Base-by-base conservation (phyloP, 1,140 invertebrate genomes). In the Ridgeia piscesae region DNA sequence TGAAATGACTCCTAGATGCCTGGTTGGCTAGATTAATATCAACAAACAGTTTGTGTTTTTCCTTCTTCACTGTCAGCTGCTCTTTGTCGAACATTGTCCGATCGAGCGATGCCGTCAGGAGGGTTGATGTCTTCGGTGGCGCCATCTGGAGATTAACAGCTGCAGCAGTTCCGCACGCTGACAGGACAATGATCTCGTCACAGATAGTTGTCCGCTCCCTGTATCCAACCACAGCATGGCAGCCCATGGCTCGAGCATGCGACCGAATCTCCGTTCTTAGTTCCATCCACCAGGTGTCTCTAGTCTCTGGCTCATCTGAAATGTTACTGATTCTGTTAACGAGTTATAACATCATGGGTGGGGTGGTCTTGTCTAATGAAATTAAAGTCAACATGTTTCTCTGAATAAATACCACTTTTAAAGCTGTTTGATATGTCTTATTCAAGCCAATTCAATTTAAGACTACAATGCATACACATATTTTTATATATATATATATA, bases 231-330 rank as follows among this genome's bases (percentile, higher is more conserved):
- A 99, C 98, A n/a, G 98, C 98, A 95, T 99, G 98, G 94, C 99
- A 99, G 21, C 97, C 97, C 58, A 99, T 96, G 33, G 98, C 97
- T 92, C 98, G 96, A 6, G 98, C 98, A 95, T 99, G 98, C 9
- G 98, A 98, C 2, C 98, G 96, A 92, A 99, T 97, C 97, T 99
- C 99, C 96, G 98, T 98, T 89, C 99, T 96, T 21, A 99, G 96
- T 96, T 99, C 98, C 0, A 97, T 98, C 98, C 98, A 99, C 98
- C 99, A 99, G 11, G 97, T 97, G 95, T 99, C 98, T 77, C 99
- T 96, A 0, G 98, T 97, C 95, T 99, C 98, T 0, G 98, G 98
- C 95, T 99, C 98, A 95, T 98, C 98, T 92, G 97, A 95, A 90
- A 90, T 6, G 11, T 42, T 4, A 42, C 11, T 11, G 42, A 42